Conservation (phyloP, 92 coral and sea anemone species). For the Meandrina meandrites region DNA sequence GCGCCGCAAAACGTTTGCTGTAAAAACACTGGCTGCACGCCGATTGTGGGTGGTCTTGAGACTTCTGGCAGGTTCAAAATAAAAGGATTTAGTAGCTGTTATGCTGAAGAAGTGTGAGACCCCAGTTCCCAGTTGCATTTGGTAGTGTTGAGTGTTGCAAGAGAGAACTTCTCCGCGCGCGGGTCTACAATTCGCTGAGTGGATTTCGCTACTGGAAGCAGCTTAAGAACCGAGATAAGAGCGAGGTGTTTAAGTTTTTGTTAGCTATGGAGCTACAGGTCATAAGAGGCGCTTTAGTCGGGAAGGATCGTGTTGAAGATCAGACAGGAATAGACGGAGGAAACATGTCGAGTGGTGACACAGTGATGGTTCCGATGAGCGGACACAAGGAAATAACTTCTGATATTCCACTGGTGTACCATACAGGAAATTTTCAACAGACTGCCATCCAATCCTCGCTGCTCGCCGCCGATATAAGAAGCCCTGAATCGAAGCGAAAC, state of each 20-base stretch:
- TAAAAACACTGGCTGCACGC: slow-evolving; percentile 12
- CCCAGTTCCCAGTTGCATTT: neutral
- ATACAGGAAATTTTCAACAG: slow-evolving; percentile 38
- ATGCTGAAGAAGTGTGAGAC: slow-evolving; percentile 20
- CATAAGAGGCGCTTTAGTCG: slow-evolving; percentile 12
- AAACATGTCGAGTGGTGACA: slow-evolving; percentile 44
- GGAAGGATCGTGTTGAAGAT: slow-evolving; percentile 24
- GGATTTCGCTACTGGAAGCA: slow-evolving; percentile 5
- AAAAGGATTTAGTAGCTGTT: slow-evolving; percentile 32
- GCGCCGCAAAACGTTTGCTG: slow-evolving; percentile 11
- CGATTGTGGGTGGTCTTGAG: slow-evolving; percentile 36
- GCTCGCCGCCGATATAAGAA: slow-evolving; percentile 57
- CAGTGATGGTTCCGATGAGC: slow-evolving; percentile 32
- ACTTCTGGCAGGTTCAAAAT: slow-evolving; percentile 13
- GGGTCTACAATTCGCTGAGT: slow-evolving; percentile 1
- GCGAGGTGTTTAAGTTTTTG: slow-evolving; percentile 9
- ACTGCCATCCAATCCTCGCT: slow-evolving; percentile 48
- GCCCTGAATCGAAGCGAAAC: slow-evolving; percentile 36
- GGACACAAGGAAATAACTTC: slow-evolving; percentile 33
- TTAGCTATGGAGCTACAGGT: slow-evolving; percentile 26
- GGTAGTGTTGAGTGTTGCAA: neutral
- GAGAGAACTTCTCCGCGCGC: neutral
- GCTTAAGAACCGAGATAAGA: slow-evolving; percentile 12
- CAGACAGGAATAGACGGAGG: slow-evolving; percentile 37
- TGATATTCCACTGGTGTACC: slow-evolving; percentile 45